Evolutionary conservation across 2,888 invertebrate species (phyloP), one percentile per base, ranked within the genome.

Genomic region (Epinotia brunnichana): DNA sequence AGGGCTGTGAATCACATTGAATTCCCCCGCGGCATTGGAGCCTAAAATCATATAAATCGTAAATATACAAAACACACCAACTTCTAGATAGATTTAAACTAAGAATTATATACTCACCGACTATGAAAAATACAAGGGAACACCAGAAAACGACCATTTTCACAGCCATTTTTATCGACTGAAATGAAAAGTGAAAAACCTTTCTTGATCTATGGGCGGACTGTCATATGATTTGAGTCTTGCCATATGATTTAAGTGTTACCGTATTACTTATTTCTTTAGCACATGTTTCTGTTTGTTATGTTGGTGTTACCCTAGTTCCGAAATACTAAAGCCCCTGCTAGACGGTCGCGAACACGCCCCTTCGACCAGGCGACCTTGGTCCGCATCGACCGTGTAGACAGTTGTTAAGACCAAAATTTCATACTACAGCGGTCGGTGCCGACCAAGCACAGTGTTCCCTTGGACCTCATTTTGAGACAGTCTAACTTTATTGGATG

Each of bases 1-100:
- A 19, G 97, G 97, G 79, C 94, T 94, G 82, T 95, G 95, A 70
- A 97, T 89, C 70, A 97, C 89, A 60, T 94, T 94, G 73, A 97
- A 94, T 87, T 97, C 96, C 59, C 96, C 96, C 75, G 87, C 91
- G 61, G 94, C 95, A 82, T 94, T 89, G 0, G 91, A 94, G 89
- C 89, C 86, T 94, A 83, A 75, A 86, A 83, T 64, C 59, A 62
- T 60, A 70, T 21, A 21, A 29, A 51, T 63, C 56, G 67, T 48
- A 11, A 48, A 54, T 41, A 66, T 41, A 41, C 19, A 17, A n/a
- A 41, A 66, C 11, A 41, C 17, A 44, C 5, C 7, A 35, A 53
- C 39, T n/a, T 41, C 1, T 29, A 44, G 13, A 9, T 17, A 59
- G 0, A 5, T 21, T 9, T 5, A 13, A 39, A 59, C 15, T 1